These are phyloP conservation scores for Poeciliopsis presidionis DNA, from an alignment of 2,797 vertebrate genomes.

Conservation along the genomic window DNA sequence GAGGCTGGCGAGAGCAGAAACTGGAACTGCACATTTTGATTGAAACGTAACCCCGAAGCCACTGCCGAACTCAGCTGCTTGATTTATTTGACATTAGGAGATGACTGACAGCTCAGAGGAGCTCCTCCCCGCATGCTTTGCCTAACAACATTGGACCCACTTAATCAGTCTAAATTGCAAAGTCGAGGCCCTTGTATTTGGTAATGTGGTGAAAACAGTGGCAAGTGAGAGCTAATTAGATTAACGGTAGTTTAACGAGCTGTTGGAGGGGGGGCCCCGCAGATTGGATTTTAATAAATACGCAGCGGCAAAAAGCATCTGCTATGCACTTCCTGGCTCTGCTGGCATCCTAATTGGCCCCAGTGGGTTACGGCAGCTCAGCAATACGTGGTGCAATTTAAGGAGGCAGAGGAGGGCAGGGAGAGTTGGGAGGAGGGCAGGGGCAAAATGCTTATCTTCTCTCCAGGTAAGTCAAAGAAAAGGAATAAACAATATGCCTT, in stretches of 20 bases:
- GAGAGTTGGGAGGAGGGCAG: neutral
- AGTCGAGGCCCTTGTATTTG: conserved; percentile 76
- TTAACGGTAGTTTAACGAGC: conserved; percentile 82
- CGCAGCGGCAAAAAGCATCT: conserved; percentile 79
- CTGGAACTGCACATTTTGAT: conserved; percentile 47
- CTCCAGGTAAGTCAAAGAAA: conserved; percentile 63
- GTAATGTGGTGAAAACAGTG: conserved; percentile 82
- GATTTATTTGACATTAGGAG: conserved; percentile 55
- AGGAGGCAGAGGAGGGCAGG: conserved; percentile 16
- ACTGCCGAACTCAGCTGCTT: conserved; percentile 45
- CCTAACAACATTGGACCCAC: conserved; percentile 68
- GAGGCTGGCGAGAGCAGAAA: conserved; percentile 28
- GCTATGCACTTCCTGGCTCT: conserved; percentile 77
- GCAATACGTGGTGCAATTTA: conserved; percentile 65
- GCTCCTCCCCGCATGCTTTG: conserved; percentile 72
- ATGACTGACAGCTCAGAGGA: conserved; percentile 87
- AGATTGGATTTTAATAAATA: conserved; percentile 84
- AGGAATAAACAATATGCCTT: conserved; percentile 25
- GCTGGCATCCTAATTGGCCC: conserved; percentile 82
- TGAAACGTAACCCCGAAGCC: conserved; percentile 45
- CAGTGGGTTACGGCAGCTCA: conserved; percentile 77
- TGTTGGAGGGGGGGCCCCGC: conserved; percentile 73
- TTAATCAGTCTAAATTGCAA: conserved; percentile 79
- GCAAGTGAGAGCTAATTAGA: conserved; percentile 83
- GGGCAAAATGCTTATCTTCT: conserved; percentile 58